A percentile compares a stretch with the other conserved stretches of the same genome.
phyloP scores from a whole-genome alignment of 2,113 vertebrate genomes.

The Pteruthius melanotis region DNA sequence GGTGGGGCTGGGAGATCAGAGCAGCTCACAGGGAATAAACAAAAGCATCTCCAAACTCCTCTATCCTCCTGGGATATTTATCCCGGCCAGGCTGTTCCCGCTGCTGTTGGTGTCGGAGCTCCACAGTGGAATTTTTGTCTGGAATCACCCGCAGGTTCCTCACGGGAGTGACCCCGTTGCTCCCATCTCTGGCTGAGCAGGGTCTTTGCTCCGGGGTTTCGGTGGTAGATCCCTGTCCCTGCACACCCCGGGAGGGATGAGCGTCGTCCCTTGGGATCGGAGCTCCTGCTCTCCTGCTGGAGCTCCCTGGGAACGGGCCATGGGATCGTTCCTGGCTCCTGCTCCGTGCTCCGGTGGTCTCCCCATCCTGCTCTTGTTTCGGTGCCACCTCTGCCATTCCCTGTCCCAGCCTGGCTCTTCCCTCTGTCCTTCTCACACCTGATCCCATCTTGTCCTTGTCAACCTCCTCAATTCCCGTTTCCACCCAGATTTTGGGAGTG shows the following conservation, averaged over 20 bases:
- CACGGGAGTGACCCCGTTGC: rapidly evolving
- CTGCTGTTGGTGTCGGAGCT: background rate
- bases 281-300: background rate
- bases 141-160: background rate
- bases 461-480: background rate
- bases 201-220: background rate
- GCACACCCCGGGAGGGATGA: rapidly evolving
- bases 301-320: background rate
- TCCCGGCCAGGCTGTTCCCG: background rate
- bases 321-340: background rate
- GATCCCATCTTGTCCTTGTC: background rate
- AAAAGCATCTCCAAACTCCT: background rate
- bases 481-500: rapidly evolving
- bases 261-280: background rate
- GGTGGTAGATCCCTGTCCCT: background rate
- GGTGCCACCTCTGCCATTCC: too few species aligned
- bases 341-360: rapidly evolving
- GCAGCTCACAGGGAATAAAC: background rate
- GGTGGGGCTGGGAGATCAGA: background rate
- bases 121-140: background rate
- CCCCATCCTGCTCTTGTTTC: background rate
- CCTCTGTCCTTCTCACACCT: background rate
- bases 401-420: background rate
- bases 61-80: background rate
- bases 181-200: rapidly evolving